Percentiles rank a stretch among this genome's conserved stretches.
phyloP scores from a whole-genome alignment of 2,797 vertebrate species.

The Gallinago nigripennis region DNA sequence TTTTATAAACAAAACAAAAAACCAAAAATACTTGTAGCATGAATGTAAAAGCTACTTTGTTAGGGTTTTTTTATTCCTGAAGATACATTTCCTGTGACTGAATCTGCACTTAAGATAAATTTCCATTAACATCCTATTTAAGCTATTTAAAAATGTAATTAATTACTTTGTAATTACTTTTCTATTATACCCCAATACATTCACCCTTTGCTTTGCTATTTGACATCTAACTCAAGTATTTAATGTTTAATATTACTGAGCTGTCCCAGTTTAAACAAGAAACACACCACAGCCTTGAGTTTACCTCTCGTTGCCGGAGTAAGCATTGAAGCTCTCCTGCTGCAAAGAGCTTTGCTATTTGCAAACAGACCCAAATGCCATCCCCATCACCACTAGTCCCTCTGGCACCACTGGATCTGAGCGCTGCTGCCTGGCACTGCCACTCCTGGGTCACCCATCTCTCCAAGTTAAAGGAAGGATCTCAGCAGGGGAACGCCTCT shows the following conservation, averaged over 20 bases:
- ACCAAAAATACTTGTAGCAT: background rate
- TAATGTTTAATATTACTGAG: background rate
- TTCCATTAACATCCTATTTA: too few relatives aligned
- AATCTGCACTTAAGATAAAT: background rate
- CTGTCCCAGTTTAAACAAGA: background rate
- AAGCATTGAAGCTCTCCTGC: slow-evolving; percentile 17
- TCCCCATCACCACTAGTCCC: background rate
- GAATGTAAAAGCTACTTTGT: background rate
- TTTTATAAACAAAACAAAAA: background rate
- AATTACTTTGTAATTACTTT: background rate
- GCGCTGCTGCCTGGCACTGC: background rate
- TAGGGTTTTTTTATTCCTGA: background rate
- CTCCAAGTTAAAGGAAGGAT: too few relatives aligned
- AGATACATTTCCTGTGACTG: background rate
- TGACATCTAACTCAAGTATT: background rate
- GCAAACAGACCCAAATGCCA: background rate
- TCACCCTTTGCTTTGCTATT: background rate
- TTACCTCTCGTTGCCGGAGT: background rate
- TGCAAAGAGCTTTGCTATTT: slow-evolving; percentile 8
- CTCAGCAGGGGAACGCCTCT: background rate
- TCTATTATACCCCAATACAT: background rate
- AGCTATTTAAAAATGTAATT: background rate
- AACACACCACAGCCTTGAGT: background rate
- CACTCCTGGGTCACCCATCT: rapidly evolving
- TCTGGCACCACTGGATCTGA: background rate